A percentile compares a stretch with the other conserved stretches of the same genome.
Evolutionary conservation across 2,888 invertebrate genomes (phyloP).

Genomic region (Conchocele bisecta): DNA sequence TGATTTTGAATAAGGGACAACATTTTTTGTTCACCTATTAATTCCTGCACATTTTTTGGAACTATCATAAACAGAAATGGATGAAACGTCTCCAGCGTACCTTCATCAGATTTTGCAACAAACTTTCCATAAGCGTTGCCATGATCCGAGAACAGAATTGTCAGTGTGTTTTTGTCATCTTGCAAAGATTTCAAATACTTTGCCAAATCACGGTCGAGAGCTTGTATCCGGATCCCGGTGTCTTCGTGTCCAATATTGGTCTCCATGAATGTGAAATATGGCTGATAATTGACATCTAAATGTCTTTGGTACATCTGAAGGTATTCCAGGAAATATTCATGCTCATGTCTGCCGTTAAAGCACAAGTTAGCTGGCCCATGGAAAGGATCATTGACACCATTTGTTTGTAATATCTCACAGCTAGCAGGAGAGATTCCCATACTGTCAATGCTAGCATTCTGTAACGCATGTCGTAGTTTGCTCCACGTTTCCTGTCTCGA

Average conservation of each 20-base stretch:
- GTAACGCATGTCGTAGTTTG: slow-evolving; percentile 52
- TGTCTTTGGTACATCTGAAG: slow-evolving; percentile 57
- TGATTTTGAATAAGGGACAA: slow-evolving; percentile 63
- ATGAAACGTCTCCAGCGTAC: slow-evolving; percentile 69
- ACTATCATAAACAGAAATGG: slow-evolving; percentile 71
- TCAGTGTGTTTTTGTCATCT: slow-evolving; percentile 62
- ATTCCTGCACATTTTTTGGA: slow-evolving; percentile 52
- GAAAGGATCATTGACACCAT: slow-evolving; percentile 67
- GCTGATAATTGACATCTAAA: slow-evolving; percentile 29
- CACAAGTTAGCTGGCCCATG: slow-evolving; percentile 72
- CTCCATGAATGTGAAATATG: slow-evolving; percentile 64
- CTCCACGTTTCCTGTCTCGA: slow-evolving; percentile 54
- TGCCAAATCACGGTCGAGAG: slow-evolving; percentile 62
- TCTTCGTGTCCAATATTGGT: slow-evolving; percentile 73
- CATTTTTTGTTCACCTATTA: slow-evolving; percentile 56
- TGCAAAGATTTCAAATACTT: slow-evolving; percentile 55
- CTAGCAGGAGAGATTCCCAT: slow-evolving; percentile 66
- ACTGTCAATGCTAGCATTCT: slow-evolving; percentile 61
- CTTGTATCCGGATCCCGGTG: slow-evolving; percentile 67
- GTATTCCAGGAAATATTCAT: slow-evolving; percentile 71
- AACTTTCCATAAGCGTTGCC: slow-evolving; percentile 75
- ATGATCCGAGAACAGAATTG: slow-evolving; percentile 74
- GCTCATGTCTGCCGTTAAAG: slow-evolving; percentile 70
- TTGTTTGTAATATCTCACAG: slow-evolving; percentile 65
- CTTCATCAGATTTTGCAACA: slow-evolving; percentile 61